These are phyloP conservation scores for Marasmarcha lunaedactyla DNA, from an alignment of 2,888 invertebrate species.

Conservation along the genomic window DNA sequence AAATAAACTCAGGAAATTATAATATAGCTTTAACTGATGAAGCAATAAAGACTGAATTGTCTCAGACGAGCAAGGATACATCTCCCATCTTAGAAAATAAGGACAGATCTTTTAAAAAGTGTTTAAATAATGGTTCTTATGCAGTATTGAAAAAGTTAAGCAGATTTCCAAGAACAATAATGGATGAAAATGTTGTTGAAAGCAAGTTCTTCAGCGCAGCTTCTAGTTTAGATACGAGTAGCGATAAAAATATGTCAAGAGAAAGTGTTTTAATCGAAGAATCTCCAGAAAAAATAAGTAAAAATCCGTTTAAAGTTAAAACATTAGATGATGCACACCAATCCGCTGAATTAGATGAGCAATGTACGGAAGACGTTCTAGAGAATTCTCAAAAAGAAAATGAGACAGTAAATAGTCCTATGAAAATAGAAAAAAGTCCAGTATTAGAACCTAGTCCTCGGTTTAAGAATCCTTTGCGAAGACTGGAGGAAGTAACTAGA, in stretches of 20 bases:
- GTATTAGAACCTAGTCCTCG: constrained; percentile 32
- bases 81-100: constrained; percentile 61
- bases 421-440: constrained; percentile 30
- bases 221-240: constrained; percentile 8
- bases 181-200: constrained; percentile 59
- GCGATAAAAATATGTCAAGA: constrained; percentile 16
- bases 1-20: constrained; percentile 21
- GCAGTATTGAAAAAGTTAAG: constrained; percentile 54
- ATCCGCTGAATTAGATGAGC: constrained; percentile 14
- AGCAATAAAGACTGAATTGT: constrained; percentile 19
- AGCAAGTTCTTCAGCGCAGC: constrained; percentile 67
- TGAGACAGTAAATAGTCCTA: constrained; percentile 28
- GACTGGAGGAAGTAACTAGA: constrained; percentile 17
- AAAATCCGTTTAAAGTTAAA: constrained; percentile 27
- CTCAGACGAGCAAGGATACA: constrained; percentile 21
- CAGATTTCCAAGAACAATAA: constrained; percentile 57
- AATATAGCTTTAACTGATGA: constrained; percentile 24
- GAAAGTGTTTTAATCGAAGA: constrained; percentile 25
- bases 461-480: constrained; percentile 26
- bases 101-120: constrained; percentile 43
- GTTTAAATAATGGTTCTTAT: constrained; percentile 32
- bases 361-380: constrained; percentile 17
- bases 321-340: constrained; percentile 12
- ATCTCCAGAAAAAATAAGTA: constrained; percentile 27
- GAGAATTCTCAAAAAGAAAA: constrained; percentile 46